Evolutionary conservation across 2,113 vertebrate genomes (phyloP).

Genomic region (Melanerpes aurifrons): DNA sequence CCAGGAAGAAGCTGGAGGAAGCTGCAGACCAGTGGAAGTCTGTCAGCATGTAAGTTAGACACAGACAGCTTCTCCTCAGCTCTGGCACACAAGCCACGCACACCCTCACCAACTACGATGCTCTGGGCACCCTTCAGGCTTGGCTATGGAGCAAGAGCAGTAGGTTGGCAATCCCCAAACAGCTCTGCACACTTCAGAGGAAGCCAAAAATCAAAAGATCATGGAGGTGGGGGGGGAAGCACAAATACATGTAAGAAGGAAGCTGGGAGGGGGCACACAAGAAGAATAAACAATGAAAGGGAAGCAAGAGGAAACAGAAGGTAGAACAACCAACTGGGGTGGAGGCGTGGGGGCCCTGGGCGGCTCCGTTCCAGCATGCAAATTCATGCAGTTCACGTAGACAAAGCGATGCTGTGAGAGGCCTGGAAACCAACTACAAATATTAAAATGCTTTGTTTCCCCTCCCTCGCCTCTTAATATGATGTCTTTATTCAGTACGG

Average conservation of each 20-base stretch:
- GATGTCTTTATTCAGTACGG: background rate
- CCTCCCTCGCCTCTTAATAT: background rate
- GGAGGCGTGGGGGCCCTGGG: background rate
- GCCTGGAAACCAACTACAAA: conserved; percentile 25
- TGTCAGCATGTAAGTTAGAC: background rate
- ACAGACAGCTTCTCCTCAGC: background rate
- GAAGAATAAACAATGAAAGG: conserved; percentile 51
- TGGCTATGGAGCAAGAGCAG: background rate
- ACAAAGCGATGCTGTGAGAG: conserved; percentile 30
- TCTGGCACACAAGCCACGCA: fast-evolving
- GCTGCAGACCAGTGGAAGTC: background rate
- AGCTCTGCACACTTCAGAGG: background rate
- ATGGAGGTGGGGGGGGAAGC: background rate
- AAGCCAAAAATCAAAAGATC: background rate
- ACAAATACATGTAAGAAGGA: background rate
- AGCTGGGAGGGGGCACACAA: background rate
- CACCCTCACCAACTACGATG: background rate
- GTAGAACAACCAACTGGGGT: background rate
- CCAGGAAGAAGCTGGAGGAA: background rate
- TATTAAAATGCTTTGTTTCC: conserved; percentile 8
- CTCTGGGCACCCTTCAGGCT: background rate
- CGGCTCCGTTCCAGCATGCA: background rate
- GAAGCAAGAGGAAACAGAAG: conserved; percentile 66
- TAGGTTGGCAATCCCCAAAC: background rate
- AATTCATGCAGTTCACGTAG: conserved; percentile 6